Conservation (phyloP, 2,888 invertebrate genomes). For the Epiblema foenella region DNA sequence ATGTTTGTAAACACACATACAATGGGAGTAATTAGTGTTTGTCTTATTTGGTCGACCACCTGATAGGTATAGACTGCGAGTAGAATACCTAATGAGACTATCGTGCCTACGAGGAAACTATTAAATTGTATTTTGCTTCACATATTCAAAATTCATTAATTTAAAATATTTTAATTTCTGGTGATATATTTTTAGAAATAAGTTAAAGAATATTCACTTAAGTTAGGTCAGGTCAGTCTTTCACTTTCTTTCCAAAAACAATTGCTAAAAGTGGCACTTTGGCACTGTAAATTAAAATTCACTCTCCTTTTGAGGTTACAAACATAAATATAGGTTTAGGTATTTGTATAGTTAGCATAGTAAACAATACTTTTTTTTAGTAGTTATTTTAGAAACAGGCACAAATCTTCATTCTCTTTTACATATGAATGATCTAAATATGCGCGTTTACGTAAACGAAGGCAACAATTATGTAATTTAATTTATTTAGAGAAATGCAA, state of each 20-base stretch:
- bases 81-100: slow-evolving; percentile 21
- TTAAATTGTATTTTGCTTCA: background rate
- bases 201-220: too few relatives aligned
- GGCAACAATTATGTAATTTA: background rate
- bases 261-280: too few relatives aligned
- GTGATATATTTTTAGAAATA: too few relatives aligned
- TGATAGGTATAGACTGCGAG: slow-evolving; percentile 19
- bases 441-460: background rate
- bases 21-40: slow-evolving; percentile 21
- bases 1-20: slow-evolving; percentile 22
- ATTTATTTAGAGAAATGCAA: slow-evolving; percentile 7
- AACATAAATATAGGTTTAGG: too few relatives aligned
- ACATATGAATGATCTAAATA: background rate
- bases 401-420: background rate
- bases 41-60: slow-evolving; percentile 29
- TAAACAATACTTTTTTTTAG: background rate
- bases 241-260: too few relatives aligned
- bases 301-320: too few relatives aligned
- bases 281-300: too few relatives aligned
- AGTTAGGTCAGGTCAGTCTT: too few relatives aligned
- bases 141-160: background rate
- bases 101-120: background rate
- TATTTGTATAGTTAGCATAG: too few relatives aligned
- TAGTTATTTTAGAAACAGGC: too few relatives aligned
- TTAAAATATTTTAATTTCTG: too few relatives aligned